Percentiles rank a stretch among this genome's conserved stretches.
Evolutionary conservation across 2,888 invertebrate species (phyloP).

Genomic region (Junonia oenone): DNA sequence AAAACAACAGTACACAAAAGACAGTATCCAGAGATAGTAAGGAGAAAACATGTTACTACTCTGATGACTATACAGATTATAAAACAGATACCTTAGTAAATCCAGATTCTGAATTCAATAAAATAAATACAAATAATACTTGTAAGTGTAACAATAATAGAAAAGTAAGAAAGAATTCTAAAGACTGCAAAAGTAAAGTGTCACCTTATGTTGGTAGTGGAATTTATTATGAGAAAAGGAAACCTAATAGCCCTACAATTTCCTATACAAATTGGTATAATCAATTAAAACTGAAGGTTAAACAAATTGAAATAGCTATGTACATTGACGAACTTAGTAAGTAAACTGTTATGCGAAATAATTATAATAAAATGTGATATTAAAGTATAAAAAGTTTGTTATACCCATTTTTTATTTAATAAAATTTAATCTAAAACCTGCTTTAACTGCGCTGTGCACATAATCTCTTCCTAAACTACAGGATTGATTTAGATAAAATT

Average conservation of each 20-base stretch:
- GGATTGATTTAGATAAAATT: too few relatives aligned
- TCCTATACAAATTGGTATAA: conserved; percentile 49
- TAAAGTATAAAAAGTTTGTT: background rate
- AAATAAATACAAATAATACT: background rate
- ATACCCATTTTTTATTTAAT: too few relatives aligned
- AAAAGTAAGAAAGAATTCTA: background rate
- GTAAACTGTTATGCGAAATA: background rate
- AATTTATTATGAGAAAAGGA: background rate
- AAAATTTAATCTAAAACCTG: too few relatives aligned
- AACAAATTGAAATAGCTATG: conserved; percentile 48
- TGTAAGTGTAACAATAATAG: background rate
- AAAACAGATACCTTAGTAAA: background rate
- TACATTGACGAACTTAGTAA: conserved; percentile 56
- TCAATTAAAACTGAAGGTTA: conserved; percentile 46
- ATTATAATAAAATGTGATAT: background rate
- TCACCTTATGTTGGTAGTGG: background rate
- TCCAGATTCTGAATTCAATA: background rate
- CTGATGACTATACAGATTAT: background rate
- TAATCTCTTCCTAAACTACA: too few relatives aligned
- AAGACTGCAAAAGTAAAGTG: background rate
- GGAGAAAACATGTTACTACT: background rate
- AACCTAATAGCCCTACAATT: background rate
- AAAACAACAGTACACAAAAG: background rate
- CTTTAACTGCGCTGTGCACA: too few relatives aligned
- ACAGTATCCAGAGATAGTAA: background rate